Evolutionary conservation across 92 coral and sea anemone genomes (phyloP), one percentile per base, ranked within the genome.

Genomic region (Parazoanthus atlanticus): DNA sequence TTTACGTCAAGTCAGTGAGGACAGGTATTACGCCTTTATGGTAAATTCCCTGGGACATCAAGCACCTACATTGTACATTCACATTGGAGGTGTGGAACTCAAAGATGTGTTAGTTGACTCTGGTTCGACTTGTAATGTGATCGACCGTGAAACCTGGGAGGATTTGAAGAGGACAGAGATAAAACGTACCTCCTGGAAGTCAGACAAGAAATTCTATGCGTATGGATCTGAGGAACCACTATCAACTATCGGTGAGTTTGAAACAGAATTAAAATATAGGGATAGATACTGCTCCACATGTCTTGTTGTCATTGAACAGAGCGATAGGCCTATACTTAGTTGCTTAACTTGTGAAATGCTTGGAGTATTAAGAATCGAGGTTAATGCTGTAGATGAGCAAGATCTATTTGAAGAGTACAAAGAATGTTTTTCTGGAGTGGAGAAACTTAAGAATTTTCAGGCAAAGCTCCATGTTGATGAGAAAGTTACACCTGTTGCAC

Each of bases 161-260:
- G 70, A 33, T 11, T 49, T 91, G 41, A 88, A 82, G 29, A 33
- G 58, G 30, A 86, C 76, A 32, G 58, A 74, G 54, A 67, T 88
- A 6, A 83, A 76, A 64, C 21, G 85, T 40, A 70, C 6, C 13
- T 87, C 81, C 38, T 61, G 89, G 81, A 88, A n/a, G 16, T 91
- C 84, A 4, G 38, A 46, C 74, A 80, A 61, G 82, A 90, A 86
- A n/a, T 47, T 58, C 76, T 72, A 71, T 78, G 29, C 87, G 13
- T 72, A 80, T 64, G 86, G 77, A 56, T 79, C 78, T 8, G 78
- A 79, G 47, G 74, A 86, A 73, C 90, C 83, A 16, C 69, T 70
- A 17, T 56, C 76, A 28, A 85, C 89, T 47, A 72, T 88, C 16
- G 87, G 92, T 80, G 92, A 73, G 87, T 90, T 90, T 78, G 29